phyloP scores from a whole-genome alignment of 2,888 invertebrate genomes.

The Callinectes sapidus region DNA sequence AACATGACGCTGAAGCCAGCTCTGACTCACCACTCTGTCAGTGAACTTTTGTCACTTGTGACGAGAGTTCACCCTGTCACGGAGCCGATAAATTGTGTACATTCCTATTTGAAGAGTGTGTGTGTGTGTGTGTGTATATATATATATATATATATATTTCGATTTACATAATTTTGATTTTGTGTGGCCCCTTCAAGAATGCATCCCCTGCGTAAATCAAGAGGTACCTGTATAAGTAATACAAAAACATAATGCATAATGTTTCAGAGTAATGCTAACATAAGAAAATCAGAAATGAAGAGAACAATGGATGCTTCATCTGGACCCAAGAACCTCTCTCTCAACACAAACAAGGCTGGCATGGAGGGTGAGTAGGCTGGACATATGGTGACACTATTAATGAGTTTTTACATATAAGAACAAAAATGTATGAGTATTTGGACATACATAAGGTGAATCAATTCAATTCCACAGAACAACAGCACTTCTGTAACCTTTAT shows the following conservation, averaged over 20 bases:
- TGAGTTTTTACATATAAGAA: neutral
- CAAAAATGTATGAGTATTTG: neutral
- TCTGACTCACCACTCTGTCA: too few species aligned
- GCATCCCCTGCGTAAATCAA: too few species aligned
- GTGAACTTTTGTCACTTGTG: too few species aligned
- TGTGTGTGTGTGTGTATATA: too few species aligned
- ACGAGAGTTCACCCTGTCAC: too few species aligned
- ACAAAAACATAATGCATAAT: neutral
- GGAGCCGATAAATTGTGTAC: too few species aligned
- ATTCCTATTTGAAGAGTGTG: too few species aligned
- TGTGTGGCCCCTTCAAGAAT: too few species aligned
- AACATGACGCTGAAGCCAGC: too few species aligned
- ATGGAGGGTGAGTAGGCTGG: constrained; percentile 52
- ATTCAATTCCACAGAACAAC: neutral
- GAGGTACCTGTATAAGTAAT: too few species aligned
- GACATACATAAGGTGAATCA: neutral
- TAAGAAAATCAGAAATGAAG: neutral
- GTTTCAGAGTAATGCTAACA: neutral
- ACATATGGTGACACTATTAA: neutral
- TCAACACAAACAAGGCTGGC: constrained; percentile 63
- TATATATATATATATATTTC: too few species aligned
- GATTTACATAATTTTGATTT: too few species aligned
- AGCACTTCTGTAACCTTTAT: neutral
- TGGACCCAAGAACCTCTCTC: constrained; percentile 47
- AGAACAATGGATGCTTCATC: neutral